A percentile compares a stretch with the other conserved stretches of the same genome.
Evolutionary conservation across 1,140 invertebrate species (phyloP).

Genomic region (Zaprionus taronus): DNA sequence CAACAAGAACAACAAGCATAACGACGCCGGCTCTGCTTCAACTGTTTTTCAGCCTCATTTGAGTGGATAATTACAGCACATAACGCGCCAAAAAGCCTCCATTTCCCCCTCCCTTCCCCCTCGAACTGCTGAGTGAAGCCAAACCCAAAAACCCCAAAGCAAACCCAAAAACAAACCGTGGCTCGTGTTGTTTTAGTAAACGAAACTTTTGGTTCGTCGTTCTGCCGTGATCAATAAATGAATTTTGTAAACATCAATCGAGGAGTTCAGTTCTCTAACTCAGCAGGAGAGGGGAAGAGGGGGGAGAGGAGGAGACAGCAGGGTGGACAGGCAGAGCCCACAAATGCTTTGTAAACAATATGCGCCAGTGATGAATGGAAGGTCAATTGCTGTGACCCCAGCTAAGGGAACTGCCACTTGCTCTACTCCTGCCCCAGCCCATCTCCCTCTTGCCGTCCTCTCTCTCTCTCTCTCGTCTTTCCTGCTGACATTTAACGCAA

Average conservation of each 20-base stretch:
- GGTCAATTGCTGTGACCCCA: conserved; percentile 78
- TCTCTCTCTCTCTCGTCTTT: neutral
- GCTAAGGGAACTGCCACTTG: conserved; percentile 29
- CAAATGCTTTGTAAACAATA: conserved; percentile 72
- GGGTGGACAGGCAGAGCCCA: conserved; percentile 23
- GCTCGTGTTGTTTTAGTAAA: conserved; percentile 67
- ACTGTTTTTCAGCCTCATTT: conserved; percentile 67
- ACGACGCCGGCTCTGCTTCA: conserved; percentile 3
- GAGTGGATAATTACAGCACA: conserved; percentile 69
- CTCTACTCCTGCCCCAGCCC: neutral
- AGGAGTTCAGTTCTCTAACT: conserved; percentile 26
- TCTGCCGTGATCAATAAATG: conserved; percentile 72
- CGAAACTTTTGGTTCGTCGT: conserved; percentile 44
- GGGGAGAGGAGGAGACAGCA: neutral
- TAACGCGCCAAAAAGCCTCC: neutral
- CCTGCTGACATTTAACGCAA: conserved; percentile 74
- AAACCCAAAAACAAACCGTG: neutral
- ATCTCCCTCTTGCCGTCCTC: neutral
- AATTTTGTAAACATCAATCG: conserved; percentile 79
- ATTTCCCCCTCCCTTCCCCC: neutral
- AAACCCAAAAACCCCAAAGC: neutral
- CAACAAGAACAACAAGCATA: conserved; percentile 4
- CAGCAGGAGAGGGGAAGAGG: neutral
- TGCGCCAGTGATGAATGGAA: conserved; percentile 72
- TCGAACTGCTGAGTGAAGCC: neutral